phyloP scores from a whole-genome alignment of 2,888 invertebrate species.

The Lasioglossum oenotherae region DNA sequence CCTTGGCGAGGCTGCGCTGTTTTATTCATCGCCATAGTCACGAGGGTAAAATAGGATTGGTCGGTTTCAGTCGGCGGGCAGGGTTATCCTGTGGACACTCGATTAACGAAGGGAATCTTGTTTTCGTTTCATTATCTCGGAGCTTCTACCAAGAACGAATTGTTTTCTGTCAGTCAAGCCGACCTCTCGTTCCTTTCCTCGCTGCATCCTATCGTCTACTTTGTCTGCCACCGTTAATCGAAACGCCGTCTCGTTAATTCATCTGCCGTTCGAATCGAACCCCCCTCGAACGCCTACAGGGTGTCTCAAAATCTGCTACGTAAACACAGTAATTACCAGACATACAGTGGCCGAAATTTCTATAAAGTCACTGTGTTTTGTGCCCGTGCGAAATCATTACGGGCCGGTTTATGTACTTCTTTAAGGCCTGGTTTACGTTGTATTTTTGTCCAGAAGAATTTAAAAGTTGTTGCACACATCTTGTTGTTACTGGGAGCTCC shows the following conservation, averaged over 20 bases:
- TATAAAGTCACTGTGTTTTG: no score
- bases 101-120: slow-evolving; percentile 65
- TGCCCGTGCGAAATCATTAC: no score
- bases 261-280: background rate
- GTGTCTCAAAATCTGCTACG: background rate
- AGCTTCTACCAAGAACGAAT: slow-evolving; percentile 35
- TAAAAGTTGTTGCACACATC: no score
- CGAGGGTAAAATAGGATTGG: slow-evolving; percentile 59
- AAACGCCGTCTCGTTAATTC: slow-evolving; percentile 37
- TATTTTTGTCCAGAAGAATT: no score
- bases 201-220: slow-evolving; percentile 14
- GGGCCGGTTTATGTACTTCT: no score
- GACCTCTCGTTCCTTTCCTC: background rate
- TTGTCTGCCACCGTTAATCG: slow-evolving; percentile 43
- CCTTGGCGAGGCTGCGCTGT: slow-evolving; percentile 66
- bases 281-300: background rate
- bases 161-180: slow-evolving; percentile 35
- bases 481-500: no score
- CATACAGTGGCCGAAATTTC: no score
- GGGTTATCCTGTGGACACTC: slow-evolving; percentile 51
- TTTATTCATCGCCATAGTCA: slow-evolving; percentile 73
- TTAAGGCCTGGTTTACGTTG: no score
- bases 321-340: background rate
- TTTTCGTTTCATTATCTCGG: slow-evolving; percentile 66
- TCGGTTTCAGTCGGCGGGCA: slow-evolving; percentile 51